Base-by-base conservation (phyloP, 2,113 vertebrate species). In the Ifrita kowaldi region DNA sequence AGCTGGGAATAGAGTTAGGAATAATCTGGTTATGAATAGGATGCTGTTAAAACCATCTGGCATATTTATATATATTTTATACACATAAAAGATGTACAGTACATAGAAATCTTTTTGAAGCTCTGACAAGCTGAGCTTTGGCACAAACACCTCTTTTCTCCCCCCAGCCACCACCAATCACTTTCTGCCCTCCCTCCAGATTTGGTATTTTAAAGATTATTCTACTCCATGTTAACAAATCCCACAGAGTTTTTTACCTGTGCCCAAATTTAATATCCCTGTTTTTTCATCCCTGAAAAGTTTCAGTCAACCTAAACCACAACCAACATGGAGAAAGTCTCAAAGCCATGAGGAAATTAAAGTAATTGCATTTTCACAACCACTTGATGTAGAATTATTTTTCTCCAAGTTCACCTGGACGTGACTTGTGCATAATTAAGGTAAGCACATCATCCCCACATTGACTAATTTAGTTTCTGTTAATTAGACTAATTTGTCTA, bases 31-130 rank as follows among this genome's bases (percentile, higher is more conserved):
- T 39, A 28, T 3, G 22, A 74, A 9, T 17, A 28, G 46, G 23
- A 32, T 32, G 32, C 26, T 77, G 5, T 33, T 77, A 20, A 74
- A 47, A 4, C 39, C 33, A 23, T 35, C 9, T 55, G 26, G 50
- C 26, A 26, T 2, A 14, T 52, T 59, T 42, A 13, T 32, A 5
- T 22, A 0, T 32, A 22, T 73, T 50, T 44, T 46, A 33, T 13
- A 37, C 4, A 23, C 0, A 26, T 11, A 18, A 53, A 30, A 6
- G 4, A n/a, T 20, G 20, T 12, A 30, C 33, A 53, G 33, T 0
- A 11, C 32, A 23, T 0, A 32, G 3, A 33, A 44, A 10, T 24
- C 13, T 15, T 63, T 35, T 1, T 44, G 16, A 84, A 46, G 37
- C 50, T 65, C 73, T 78, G 47, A 60, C 35, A 77, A 32, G 32